A percentile compares a stretch with the other conserved stretches of the same genome.
phyloP scores from a whole-genome alignment of 2,888 invertebrate genomes.

The Heliconius charithonia region DNA sequence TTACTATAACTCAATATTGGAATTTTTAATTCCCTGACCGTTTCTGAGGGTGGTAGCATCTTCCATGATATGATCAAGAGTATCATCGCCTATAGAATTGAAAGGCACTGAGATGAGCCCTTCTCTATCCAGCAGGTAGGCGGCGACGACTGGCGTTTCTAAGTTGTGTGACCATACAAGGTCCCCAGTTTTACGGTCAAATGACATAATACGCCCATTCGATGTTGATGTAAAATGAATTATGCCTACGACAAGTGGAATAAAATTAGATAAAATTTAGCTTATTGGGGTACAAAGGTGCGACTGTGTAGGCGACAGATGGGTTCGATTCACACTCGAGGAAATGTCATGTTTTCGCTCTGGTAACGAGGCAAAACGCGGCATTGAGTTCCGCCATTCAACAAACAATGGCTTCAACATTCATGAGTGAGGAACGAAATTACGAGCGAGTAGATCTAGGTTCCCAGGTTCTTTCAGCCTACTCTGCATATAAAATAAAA shows the following conservation, averaged over 20 bases:
- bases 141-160: conserved; percentile 94
- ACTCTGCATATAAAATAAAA: no score
- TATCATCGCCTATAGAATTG: conserved; percentile 94
- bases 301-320: no score
- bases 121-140: conserved; percentile 90
- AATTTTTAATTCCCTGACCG: conserved; percentile 84
- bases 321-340: no score
- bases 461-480: no score
- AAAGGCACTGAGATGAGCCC: conserved; percentile 93
- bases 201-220: conserved; percentile 92
- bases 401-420: no score
- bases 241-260: conserved; percentile 84
- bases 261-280: not conserved
- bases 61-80: conserved; percentile 88
- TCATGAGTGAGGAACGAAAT: no score
- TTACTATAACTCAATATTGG: conserved; percentile 86
- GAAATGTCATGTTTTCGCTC: no score
- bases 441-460: no score
- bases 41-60: conserved; percentile 81
- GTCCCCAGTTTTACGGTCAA: conserved; percentile 91
- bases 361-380: no score
- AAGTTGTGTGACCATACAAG: conserved; percentile 94
- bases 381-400: no score
- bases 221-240: conserved; percentile 96
- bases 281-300: no score